Evolutionary conservation across 2,113 vertebrate species (phyloP).

Genomic region (Hoplias malabaricus): DNA sequence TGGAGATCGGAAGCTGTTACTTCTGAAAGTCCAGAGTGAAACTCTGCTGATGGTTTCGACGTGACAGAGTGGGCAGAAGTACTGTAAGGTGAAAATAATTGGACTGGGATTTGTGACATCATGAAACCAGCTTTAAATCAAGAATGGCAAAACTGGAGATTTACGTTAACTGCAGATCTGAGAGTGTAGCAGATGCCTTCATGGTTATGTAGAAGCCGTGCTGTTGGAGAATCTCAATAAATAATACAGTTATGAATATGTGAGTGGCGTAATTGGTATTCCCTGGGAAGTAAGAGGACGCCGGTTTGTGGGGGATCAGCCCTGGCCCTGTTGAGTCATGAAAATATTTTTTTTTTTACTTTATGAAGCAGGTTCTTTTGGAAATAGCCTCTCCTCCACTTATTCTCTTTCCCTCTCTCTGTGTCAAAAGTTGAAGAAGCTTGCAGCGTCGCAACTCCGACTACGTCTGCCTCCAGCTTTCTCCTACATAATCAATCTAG

Average conservation of each 20-base stretch:
- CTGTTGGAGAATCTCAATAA: not conserved
- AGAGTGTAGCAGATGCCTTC: not conserved
- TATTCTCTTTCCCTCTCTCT: not conserved
- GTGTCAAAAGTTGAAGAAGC: conserved; percentile 48
- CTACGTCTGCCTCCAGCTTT: conserved; percentile 55
- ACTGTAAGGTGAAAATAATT: too few relatives aligned
- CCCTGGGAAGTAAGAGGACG: not conserved
- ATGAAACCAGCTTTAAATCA: too few relatives aligned
- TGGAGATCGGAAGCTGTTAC: too few relatives aligned
- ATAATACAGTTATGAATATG: not conserved
- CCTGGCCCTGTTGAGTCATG: not conserved
- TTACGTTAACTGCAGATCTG: too few relatives aligned
- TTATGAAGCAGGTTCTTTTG: not conserved
- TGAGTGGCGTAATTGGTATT: not conserved
- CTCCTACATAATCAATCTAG: conserved; percentile 66
- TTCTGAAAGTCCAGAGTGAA: too few relatives aligned
- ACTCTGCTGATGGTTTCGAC: too few relatives aligned
- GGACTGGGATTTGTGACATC: too few relatives aligned
- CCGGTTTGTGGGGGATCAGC: not conserved
- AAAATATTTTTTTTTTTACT: not conserved
- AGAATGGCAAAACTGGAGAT: too few relatives aligned
- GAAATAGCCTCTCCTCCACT: conserved; percentile 1
- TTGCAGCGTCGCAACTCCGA: conserved; percentile 53
- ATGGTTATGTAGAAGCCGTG: not conserved
- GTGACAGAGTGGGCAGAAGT: too few relatives aligned